phyloP scores from a whole-genome alignment of 2,797 vertebrate species.

The Chanos chanos region DNA sequence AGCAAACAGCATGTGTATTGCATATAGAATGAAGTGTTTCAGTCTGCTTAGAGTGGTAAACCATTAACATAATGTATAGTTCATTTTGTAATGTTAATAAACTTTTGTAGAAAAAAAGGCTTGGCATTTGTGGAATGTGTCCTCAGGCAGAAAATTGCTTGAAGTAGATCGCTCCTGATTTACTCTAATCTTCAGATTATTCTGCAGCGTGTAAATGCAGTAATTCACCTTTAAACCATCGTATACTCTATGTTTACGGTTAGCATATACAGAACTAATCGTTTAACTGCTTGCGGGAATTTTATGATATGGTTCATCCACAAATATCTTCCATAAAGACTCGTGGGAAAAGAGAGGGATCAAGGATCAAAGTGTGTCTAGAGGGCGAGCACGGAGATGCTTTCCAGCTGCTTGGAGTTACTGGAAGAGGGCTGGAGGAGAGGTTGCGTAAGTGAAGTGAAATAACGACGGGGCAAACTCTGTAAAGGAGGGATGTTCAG shows the following conservation, averaged over 20 bases:
- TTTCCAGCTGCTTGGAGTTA: conserved; percentile 43
- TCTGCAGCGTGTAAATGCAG: too few relatives aligned
- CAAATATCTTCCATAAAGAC: conserved; percentile 17
- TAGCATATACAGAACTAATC: too few relatives aligned
- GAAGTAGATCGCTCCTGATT: not conserved
- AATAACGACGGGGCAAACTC: not conserved
- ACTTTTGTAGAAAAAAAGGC: conserved; percentile 58
- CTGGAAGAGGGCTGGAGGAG: conserved; percentile 24
- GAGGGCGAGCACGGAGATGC: conserved; percentile 9
- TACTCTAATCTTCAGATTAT: too few relatives aligned
- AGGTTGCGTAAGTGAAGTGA: not conserved
- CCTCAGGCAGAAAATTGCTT: not conserved
- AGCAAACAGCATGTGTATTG: conserved; percentile 75
- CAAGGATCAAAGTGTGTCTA: conserved; percentile 26
- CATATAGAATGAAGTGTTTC: conserved; percentile 69
- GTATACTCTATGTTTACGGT: too few relatives aligned
- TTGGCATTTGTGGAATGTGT: not conserved
- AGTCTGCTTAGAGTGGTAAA: conserved; percentile 79
- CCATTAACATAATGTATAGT: conserved; percentile 74
- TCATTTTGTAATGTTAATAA: conserved; percentile 73
- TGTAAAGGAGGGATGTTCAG: too few relatives aligned
- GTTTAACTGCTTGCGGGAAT: too few relatives aligned
- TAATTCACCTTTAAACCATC: too few relatives aligned
- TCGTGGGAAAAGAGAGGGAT: not conserved
- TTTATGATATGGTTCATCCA: not conserved